phyloP scores from a whole-genome alignment of 2,888 invertebrate species.

The Marronus borbonicus region DNA sequence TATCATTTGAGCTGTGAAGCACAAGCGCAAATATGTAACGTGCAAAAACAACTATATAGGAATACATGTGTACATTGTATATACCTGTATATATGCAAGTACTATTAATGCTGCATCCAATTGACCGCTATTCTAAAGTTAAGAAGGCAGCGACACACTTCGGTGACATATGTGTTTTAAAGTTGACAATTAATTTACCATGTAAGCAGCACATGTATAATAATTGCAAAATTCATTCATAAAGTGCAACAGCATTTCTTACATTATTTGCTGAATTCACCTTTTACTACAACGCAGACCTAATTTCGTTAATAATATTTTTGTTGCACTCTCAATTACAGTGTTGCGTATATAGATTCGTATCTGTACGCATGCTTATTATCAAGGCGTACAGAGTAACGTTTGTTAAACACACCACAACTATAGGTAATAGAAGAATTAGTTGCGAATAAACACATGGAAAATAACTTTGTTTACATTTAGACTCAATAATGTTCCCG shows the following conservation, averaged over 20 bases:
- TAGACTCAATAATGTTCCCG: too few relatives aligned
- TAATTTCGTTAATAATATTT: conserved; percentile 22
- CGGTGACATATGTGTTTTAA: neutral
- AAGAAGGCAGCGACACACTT: neutral
- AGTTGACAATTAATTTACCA: neutral
- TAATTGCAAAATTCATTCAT: conserved; percentile 37
- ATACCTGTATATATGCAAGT: neutral
- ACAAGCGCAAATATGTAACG: too few relatives aligned
- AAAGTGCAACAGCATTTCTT: neutral
- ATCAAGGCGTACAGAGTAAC: neutral
- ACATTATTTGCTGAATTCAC: conserved; percentile 20
- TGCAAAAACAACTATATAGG: neutral
- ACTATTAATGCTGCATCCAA: conserved; percentile 19
- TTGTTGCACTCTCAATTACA: neutral
- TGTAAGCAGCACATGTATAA: neutral
- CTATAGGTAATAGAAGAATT: neutral
- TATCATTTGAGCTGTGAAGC: too few relatives aligned
- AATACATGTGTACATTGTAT: neutral
- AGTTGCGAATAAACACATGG: too few relatives aligned
- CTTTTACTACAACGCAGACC: conserved; percentile 2
- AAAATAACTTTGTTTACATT: too few relatives aligned
- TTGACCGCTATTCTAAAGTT: conserved; percentile 26
- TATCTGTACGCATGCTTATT: neutral
- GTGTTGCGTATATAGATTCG: neutral
- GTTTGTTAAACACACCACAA: neutral